Percentiles rank a stretch among this genome's conserved stretches.
phyloP scores from a whole-genome alignment of 23 tunicate species.

The Ciona savignyi region DNA sequence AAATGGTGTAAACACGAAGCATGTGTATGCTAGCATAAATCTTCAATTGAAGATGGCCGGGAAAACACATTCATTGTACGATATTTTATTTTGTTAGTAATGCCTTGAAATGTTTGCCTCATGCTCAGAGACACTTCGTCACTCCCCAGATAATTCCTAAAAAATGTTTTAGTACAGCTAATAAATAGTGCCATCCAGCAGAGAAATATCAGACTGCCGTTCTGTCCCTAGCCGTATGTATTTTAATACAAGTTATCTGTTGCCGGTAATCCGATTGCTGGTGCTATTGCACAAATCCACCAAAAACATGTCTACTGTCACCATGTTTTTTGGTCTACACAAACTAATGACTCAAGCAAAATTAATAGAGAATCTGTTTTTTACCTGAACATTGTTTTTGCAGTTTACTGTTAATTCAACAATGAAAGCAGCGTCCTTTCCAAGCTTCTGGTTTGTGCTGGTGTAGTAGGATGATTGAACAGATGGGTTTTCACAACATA shows the following conservation, averaged over 20 bases:
- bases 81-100: too few relatives aligned
- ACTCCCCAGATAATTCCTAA: too few relatives aligned
- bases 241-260: not conserved
- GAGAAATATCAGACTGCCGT: not conserved
- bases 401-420: conserved; percentile 58
- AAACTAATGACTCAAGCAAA: not conserved
- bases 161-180: too few relatives aligned
- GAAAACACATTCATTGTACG: too few relatives aligned
- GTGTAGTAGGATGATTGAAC: conserved; percentile 40
- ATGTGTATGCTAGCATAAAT: too few relatives aligned
- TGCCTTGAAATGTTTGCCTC: too few relatives aligned
- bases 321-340: not conserved
- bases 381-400: conserved; percentile 32
- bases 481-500: conserved; percentile 30
- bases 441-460: conserved; percentile 42
- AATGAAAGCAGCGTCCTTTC: conserved; percentile 48
- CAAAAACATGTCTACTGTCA: too few relatives aligned
- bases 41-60: too few relatives aligned
- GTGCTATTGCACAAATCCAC: too few relatives aligned
- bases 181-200: too few relatives aligned
- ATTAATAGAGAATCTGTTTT: not conserved
- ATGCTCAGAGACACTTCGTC: too few relatives aligned
- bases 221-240: not conserved
- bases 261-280: not conserved
- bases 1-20: too few relatives aligned